phyloP scores from a whole-genome alignment of 1,140 invertebrate species.

The Caenorhabditis tropicalis region DNA sequence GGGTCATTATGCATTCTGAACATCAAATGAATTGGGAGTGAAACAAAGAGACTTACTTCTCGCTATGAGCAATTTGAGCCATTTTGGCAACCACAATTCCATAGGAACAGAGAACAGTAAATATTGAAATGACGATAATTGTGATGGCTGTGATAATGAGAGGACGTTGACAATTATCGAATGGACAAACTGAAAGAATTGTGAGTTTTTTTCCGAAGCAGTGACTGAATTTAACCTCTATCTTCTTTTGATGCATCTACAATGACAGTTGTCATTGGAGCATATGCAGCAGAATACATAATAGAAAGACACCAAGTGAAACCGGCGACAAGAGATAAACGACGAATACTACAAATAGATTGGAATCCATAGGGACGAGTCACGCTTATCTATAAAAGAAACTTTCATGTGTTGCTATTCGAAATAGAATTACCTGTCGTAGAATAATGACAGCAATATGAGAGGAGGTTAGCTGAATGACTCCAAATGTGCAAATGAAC shows the following conservation, averaged over 20 bases:
- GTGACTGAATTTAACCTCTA: not conserved
- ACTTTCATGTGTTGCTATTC: not conserved
- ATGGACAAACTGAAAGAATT: constrained; percentile 43
- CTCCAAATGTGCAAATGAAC: constrained; percentile 39
- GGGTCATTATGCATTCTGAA: constrained; percentile 52
- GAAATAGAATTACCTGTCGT: not conserved
- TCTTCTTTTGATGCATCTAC: constrained; percentile 19
- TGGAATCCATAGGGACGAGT: constrained; percentile 50
- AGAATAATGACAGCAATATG: constrained; percentile 44
- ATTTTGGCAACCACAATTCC: constrained; percentile 34
- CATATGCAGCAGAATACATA: constrained; percentile 39
- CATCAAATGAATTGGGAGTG: not conserved
- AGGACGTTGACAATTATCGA: constrained; percentile 9
- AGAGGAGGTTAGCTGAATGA: constrained; percentile 24
- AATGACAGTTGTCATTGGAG: constrained; percentile 44
- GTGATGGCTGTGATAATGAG: constrained; percentile 19
- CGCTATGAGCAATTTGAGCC: constrained; percentile 35
- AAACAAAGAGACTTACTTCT: constrained; percentile 31
- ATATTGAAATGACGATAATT: constrained; percentile 32
- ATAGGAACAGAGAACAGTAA: constrained; percentile 28
- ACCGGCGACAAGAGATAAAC: not conserved
- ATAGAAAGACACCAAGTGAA: constrained; percentile 34
- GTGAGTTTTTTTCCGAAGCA: no score
- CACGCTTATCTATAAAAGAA: constrained; percentile 36
- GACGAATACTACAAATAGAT: constrained; percentile 32